Base-by-base conservation (phyloP, 2,797 vertebrate genomes). In the Stomatorhinus walkeri region DNA sequence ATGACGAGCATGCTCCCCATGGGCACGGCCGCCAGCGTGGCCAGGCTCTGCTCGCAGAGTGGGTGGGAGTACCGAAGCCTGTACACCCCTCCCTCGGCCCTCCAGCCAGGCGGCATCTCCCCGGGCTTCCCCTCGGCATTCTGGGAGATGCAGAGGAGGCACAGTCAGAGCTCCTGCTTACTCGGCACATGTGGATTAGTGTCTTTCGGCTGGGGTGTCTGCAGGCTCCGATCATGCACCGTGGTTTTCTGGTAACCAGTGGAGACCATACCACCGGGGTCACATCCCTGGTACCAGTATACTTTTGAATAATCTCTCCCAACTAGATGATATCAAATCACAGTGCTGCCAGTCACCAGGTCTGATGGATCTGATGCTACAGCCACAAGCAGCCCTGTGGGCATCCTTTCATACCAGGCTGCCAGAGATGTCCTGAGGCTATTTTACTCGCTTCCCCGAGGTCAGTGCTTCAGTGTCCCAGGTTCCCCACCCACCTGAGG, bases 81-180 rank as follows among this genome's bases (percentile, higher is more conserved):
- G 91, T 97, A 99, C 88, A 97, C 92, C 0, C 97, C 96, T 0
- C 91, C 94, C 0, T 89, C 91, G 0, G 93, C 94, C 88, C 95
- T 95, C 98, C 98, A 99, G 0, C 94, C 96, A 43, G 93, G 92
- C 0, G 98, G 98, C 98, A 99, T 98, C 88, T 95, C 93, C 0
- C 91, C 90, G 0, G 94, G 52, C 90, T 94, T 96, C 90, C 92
- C 92, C 91, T 94, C 96, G 0, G 92, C 90, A 48, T 94, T 96
- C 98, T 98, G 89, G 1, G 88, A 61, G 24, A 89, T 14, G 61
- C 32, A 76, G 36, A 61, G 52, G 87, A 89, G 2, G 40, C 72
- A 79, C 19, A 40, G 19, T 79, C 16, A 40, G 36, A 72, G 19
- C 28, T 32, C 79, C 48, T 7, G 84, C 52, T 12, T 36, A 32